These are phyloP conservation scores for Ypsolopha sequella DNA, from an alignment of 2,888 invertebrate genomes.

Conservation along the genomic window DNA sequence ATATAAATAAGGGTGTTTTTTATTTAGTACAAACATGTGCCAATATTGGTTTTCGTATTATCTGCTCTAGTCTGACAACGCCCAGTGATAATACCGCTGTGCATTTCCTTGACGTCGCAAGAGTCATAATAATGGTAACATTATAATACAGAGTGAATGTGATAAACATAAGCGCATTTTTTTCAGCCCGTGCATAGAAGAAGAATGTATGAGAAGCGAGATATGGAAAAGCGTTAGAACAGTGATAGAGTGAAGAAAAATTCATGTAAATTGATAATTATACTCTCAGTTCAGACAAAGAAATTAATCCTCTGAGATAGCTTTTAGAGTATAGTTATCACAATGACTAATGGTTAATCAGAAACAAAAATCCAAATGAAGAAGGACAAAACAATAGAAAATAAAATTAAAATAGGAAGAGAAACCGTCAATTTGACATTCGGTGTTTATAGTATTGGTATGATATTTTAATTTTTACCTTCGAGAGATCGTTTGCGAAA, in stretches of 20 bases:
- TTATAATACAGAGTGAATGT: slow-evolving; percentile 64
- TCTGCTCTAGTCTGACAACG: slow-evolving; percentile 33
- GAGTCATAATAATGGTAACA: slow-evolving; percentile 28
- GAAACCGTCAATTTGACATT: slow-evolving; percentile 36
- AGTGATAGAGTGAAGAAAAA: slow-evolving; percentile 53
- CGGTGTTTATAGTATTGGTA: slow-evolving; percentile 39
- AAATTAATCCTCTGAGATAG: slow-evolving; percentile 1
- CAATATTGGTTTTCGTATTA: slow-evolving; percentile 22
- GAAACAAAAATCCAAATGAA: slow-evolving; percentile 26
- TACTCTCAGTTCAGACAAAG: slow-evolving; percentile 23
- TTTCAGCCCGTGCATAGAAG: slow-evolving; percentile 66
- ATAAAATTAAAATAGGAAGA: slow-evolving; percentile 34
- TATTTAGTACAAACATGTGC: slow-evolving; percentile 38
- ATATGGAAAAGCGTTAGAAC: slow-evolving; percentile 64
- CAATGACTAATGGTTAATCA: slow-evolving; percentile 41
- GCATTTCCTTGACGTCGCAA: slow-evolving; percentile 50
- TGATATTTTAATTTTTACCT: slow-evolving; percentile 80
- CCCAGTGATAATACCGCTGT: slow-evolving; percentile 51
- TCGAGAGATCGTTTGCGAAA: slow-evolving; percentile 97
- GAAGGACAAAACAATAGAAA: slow-evolving; percentile 38
- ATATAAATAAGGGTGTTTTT: slow-evolving; percentile 27
- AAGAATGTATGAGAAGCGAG: slow-evolving; percentile 64
- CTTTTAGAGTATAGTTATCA: slow-evolving; percentile 42
- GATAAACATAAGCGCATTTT: slow-evolving; percentile 56
- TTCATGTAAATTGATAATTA: slow-evolving; percentile 39